Evolutionary conservation across 2,888 invertebrate genomes (phyloP), one percentile per base, ranked within the genome.

Genomic region (Unio delphinus): DNA sequence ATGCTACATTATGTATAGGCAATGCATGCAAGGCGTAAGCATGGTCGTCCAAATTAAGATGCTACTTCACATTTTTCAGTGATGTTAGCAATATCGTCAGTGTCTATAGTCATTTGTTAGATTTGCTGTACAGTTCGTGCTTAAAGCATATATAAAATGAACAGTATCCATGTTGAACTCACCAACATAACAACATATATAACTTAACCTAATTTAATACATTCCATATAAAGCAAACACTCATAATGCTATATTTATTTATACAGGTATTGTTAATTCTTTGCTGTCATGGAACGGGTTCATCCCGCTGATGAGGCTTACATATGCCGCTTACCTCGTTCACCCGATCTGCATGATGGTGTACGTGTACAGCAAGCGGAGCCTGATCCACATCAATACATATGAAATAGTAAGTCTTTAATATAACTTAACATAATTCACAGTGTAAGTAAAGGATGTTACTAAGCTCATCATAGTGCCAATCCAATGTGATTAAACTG

Each of bases 241-340:
- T 60, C 11, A 3, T 45, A 15, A 45, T 45, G 45, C 2, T 26
- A 34, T 68, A 5, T 45, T 18, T 60, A 60, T 59, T 64, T 56
- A 80, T 79, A 18, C 72, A 89, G 95, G 95, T 34, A 92, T 95
- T 63, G 92, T 97, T 65, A 95, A 96, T 91, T 92, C 93, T 0
- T 91, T 96, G 64, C 92, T 99, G 61, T 95, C 95, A 0, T 95
- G 95, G 91, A 93, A 94, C 68, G 94, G 95, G 0, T 93, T 97
- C 82, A 93, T 96, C 83, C 98, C 98, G 0, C 92, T 99, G 65
- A 96, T 96, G 84, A 92, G 97, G 68, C 93, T 98, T 76, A 96
- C 98, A 3, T 99, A 97, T 91, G 96, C 97, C 90, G 95, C 97
- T 55, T 99, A 98, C 91, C 93, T 99, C 23, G 74, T 88, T 5